A percentile compares a stretch with the other conserved stretches of the same genome.
Conservation (phyloP, 2,888 invertebrate genomes). For the Myathropa florea region DNA sequence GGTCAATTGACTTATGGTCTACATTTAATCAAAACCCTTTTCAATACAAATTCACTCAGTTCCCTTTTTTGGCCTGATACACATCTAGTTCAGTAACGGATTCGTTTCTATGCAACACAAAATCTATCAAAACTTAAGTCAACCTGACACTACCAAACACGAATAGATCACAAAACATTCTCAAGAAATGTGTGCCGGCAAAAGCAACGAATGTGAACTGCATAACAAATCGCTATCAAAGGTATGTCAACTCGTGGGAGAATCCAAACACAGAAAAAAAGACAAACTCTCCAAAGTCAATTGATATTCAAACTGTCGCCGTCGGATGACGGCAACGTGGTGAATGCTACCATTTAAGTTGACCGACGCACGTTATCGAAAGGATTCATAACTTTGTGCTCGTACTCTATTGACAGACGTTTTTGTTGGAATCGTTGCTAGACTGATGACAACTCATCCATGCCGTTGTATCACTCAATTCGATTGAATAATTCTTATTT, state of each 20-base stretch:
- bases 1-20: slow-evolving; percentile 26
- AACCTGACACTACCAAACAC: neutral
- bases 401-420: neutral
- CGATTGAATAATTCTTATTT: slow-evolving; percentile 24
- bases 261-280: neutral
- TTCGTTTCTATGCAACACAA: neutral
- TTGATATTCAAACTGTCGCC: slow-evolving; percentile 37
- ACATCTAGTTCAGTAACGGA: slow-evolving; percentile 10
- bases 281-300: slow-evolving; percentile 12
- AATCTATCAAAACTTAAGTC: neutral
- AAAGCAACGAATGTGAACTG: slow-evolving; percentile 32
- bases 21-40: neutral
- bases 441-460: neutral
- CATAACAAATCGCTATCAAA: slow-evolving; percentile 42
- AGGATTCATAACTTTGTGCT: slow-evolving; percentile 45
- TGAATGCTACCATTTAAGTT: slow-evolving; percentile 52
- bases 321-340: slow-evolving; percentile 31
- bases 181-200: slow-evolving; percentile 35
- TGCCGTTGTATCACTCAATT: slow-evolving; percentile 3
- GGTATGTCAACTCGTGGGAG: slow-evolving; percentile 29
- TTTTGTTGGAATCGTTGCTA: neutral
- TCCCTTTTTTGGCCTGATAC: neutral
- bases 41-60: neutral
- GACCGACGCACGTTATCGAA: slow-evolving; percentile 19
- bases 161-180: neutral